Percentiles rank a stretch among this genome's conserved stretches.
These are phyloP conservation scores for Leptopilina drosophilae DNA, from an alignment of 2,888 invertebrate species.

Conservation along the genomic window DNA sequence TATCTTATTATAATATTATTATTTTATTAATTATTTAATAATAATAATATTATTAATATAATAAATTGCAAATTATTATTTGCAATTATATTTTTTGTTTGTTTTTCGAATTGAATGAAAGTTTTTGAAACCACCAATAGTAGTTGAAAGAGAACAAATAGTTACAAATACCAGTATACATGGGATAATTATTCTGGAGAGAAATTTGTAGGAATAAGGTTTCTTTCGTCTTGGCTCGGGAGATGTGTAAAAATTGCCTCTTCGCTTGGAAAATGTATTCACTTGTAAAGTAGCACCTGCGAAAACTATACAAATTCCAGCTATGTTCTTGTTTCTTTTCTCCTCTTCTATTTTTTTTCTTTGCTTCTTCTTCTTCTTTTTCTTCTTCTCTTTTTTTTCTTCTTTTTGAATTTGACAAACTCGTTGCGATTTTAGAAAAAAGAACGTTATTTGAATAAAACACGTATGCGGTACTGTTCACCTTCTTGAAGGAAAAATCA, in stretches of 20 bases:
- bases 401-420: slow-evolving; percentile 1
- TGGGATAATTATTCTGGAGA: too few relatives aligned
- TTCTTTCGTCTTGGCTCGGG: not conserved
- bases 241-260: slow-evolving; percentile 35
- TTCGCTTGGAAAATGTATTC: slow-evolving; percentile 24
- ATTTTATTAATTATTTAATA: too few relatives aligned
- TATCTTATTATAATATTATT: too few relatives aligned
- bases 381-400: not conserved
- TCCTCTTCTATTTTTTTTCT: not conserved
- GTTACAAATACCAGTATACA: too few relatives aligned
- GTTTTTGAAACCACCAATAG: too few relatives aligned
- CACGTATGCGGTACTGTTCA: not conserved
- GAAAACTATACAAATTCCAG: not conserved
- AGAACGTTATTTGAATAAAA: slow-evolving; percentile 24
- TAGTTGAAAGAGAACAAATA: too few relatives aligned
- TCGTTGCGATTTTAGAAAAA: not conserved
- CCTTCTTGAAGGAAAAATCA: not conserved
- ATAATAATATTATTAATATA: too few relatives aligned
- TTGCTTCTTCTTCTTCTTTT: not conserved
- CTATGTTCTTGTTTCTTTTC: not conserved
- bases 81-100: too few relatives aligned
- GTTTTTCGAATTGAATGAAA: too few relatives aligned
- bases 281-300: slow-evolving; percentile 36
- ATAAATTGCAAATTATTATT: too few relatives aligned
- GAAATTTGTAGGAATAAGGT: too few relatives aligned